These are phyloP conservation scores for Zeugodacus cucurbitae DNA, from an alignment of 1,140 invertebrate species.

Conservation along the genomic window DNA sequence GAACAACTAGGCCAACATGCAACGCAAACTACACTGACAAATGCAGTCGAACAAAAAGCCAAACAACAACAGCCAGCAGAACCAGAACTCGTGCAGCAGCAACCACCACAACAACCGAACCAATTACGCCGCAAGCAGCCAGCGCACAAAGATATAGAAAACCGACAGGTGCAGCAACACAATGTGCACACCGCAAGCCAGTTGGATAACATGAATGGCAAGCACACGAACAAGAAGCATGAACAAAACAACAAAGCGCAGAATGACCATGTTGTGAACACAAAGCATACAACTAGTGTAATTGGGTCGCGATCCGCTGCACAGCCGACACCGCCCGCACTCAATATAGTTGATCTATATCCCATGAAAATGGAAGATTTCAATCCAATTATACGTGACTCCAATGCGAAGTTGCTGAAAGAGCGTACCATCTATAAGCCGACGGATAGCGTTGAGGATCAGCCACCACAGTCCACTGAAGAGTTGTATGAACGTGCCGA, in stretches of 20 bases:
- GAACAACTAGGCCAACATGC: background rate
- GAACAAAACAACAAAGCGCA: background rate
- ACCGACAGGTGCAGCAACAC: constrained; percentile 35
- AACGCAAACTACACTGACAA: background rate
- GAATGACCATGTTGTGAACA: background rate
- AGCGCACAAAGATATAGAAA: constrained; percentile 22
- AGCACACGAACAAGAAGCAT: background rate
- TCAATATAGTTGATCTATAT: constrained; percentile 62
- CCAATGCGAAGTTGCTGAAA: constrained; percentile 52
- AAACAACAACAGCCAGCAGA: background rate
- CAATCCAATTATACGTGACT: constrained; percentile 52
- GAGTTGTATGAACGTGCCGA: background rate
- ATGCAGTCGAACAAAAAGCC: background rate
- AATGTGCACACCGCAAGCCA: background rate
- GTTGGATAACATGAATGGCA: background rate
- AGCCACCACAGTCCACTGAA: background rate
- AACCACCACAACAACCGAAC: constrained; percentile 14
- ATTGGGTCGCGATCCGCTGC: no score
- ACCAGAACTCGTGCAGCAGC: background rate
- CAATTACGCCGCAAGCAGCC: constrained; percentile 3
- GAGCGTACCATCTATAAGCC: constrained; percentile 52
- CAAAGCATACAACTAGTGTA: background rate
- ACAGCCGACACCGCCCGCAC: constrained; percentile 46
- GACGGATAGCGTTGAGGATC: background rate
- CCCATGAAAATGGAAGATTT: constrained; percentile 61